Conservation (phyloP, 2,113 vertebrate species). For the Oreochromis spilurus region DNA sequence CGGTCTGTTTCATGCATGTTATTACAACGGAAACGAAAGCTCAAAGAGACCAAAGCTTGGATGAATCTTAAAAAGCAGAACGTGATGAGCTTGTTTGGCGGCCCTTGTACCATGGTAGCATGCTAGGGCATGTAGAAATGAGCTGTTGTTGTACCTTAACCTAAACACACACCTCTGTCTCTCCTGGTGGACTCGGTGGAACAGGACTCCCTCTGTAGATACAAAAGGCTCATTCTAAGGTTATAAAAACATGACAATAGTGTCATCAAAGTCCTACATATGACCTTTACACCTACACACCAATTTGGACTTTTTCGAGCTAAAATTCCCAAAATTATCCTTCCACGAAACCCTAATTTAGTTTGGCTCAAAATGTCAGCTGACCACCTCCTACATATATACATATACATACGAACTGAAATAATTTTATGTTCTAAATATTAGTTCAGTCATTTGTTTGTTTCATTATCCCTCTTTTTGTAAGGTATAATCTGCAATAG, state of each 20-base stretch:
- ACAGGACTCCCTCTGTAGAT: background rate
- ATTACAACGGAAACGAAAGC: background rate
- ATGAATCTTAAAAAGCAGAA: background rate
- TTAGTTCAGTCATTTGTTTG: background rate
- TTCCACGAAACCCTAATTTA: background rate
- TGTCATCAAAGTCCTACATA: background rate
- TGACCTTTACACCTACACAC: background rate
- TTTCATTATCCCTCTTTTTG: background rate
- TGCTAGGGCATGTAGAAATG: background rate
- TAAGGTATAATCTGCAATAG: background rate
- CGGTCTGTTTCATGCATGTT: fast-evolving
- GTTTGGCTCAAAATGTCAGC: background rate
- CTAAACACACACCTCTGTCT: background rate
- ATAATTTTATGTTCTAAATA: background rate
- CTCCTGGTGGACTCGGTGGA: background rate
- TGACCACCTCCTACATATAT: background rate
- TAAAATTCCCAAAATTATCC: background rate
- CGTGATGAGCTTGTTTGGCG: background rate
- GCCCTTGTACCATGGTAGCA: fast-evolving
- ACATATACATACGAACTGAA: background rate
- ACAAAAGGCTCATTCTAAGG: background rate
- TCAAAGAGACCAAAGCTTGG: background rate
- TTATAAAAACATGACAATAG: fast-evolving
- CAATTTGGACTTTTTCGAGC: background rate
- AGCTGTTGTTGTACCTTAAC: background rate